A percentile compares a stretch with the other conserved stretches of the same genome.
Conservation (phyloP, 2,113 vertebrate genomes). For the Gadus chalcogrammus region DNA sequence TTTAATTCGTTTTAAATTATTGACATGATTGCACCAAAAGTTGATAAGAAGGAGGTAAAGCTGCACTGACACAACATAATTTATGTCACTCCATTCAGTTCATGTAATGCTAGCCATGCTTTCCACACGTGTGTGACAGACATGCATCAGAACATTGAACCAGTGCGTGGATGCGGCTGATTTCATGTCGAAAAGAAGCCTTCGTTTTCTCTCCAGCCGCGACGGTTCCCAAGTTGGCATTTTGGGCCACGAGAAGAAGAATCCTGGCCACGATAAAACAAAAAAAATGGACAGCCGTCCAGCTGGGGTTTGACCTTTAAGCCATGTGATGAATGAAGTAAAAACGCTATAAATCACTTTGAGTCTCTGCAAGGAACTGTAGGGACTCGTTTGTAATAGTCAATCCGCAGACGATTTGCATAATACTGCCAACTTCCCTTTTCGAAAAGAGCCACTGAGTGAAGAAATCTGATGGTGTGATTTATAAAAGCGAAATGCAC, state of each 20-base stretch:
- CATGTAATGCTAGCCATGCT: background rate
- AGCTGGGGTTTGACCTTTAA: conserved; percentile 38
- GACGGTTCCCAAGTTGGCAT: conserved; percentile 46
- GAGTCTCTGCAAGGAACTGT: conserved; percentile 12
- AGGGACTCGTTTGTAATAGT: conserved; percentile 22
- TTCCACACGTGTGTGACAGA: background rate
- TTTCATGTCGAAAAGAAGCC: conserved; percentile 47
- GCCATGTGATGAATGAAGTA: conserved; percentile 51
- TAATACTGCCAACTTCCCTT: conserved; percentile 4
- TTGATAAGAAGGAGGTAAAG: too few relatives aligned
- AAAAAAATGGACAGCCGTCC: conserved; percentile 6
- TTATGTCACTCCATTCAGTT: background rate
- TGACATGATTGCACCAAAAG: too few relatives aligned
- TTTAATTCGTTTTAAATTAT: too few relatives aligned
- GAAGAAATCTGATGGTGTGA: too few relatives aligned
- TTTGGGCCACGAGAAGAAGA: conserved; percentile 41
- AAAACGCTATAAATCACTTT: conserved; percentile 42
- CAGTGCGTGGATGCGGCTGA: conserved; percentile 25
- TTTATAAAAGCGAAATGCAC: too few relatives aligned
- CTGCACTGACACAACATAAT: background rate
- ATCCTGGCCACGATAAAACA: conserved; percentile 38
- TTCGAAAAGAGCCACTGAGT: too few relatives aligned
- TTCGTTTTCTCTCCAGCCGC: conserved; percentile 59
- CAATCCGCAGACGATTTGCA: conserved; percentile 16
- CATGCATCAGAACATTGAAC: background rate